Evolutionary conservation across 2,888 invertebrate genomes (phyloP), one percentile per base, ranked within the genome.

Genomic region (Allophyes oxyacanthae): DNA sequence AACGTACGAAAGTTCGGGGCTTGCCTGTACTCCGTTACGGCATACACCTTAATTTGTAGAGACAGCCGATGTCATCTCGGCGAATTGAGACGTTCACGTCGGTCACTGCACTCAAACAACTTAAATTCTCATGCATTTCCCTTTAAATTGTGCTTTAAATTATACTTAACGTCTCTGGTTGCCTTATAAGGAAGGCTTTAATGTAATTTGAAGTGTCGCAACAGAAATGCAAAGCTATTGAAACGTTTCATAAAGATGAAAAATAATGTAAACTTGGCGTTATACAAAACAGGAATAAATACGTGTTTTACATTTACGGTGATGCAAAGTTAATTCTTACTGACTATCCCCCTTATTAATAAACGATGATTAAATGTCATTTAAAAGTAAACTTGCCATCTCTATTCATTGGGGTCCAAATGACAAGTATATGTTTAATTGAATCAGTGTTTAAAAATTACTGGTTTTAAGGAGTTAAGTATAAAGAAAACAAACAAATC

Each of bases 81-180:
- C 57, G 78, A 80, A 89, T 88, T 88, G 85, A 90, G 87, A 81
- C 82, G 84, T 87, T 64, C 61, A 60, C 66, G 71, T 66, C 78
- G 74, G 74, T 64, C 73, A 74, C 59, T 72, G 67, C 77, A 77
- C 69, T 79, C 78, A 80, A 79, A 81, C 76, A 77, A 76, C 75
- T 77, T 82, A 81, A 83, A 79, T 65, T 85, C 72, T 82, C 74
- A 79, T 64, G 75, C 74, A 78, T 83, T 84, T 84, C 78, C 65
- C 63, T 81, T 81, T 75, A 83, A 83, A 85, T 86, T 75, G 78
- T 78, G 69, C 63, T 62, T 78, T 83, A 82, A 83, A 79, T 81
- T 81, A 77, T 72, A 59, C 61, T 68, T 65, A 64, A 62, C 49
- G 63, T 69, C 61, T 50, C 40, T 63, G 67, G 58, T 63, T 61